Evolutionary conservation across 2,797 vertebrate species (phyloP).

Genomic region (Nannoperca australis): DNA sequence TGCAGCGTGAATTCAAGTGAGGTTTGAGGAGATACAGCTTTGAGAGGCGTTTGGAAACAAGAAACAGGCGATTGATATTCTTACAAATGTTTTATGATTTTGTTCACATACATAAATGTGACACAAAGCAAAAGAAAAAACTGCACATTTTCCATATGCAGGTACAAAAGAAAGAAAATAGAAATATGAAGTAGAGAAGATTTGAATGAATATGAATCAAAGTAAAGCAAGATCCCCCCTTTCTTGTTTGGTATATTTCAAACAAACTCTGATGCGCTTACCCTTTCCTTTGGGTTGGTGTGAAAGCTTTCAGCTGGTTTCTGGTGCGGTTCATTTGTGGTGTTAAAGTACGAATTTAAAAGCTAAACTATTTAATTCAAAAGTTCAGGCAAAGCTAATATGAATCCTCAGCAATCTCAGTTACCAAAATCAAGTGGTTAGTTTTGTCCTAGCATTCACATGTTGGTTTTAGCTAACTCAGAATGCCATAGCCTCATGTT

Average conservation of each 20-base stretch:
- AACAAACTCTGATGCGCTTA: too few species aligned
- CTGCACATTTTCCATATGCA: background rate
- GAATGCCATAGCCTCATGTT: background rate
- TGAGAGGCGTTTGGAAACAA: conserved; percentile 34
- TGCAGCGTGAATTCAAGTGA: conserved; percentile 38
- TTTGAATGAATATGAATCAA: background rate
- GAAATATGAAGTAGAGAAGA: background rate
- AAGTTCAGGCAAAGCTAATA: background rate
- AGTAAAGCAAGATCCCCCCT: background rate
- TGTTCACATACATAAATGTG: background rate
- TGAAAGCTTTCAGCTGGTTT: background rate
- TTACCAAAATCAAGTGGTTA: background rate
- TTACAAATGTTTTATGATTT: conserved; percentile 8
- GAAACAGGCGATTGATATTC: conserved; percentile 15
- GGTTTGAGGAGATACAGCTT: conserved; percentile 21
- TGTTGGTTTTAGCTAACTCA: background rate
- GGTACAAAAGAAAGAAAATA: background rate
- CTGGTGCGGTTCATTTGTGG: background rate
- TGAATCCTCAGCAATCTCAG: background rate
- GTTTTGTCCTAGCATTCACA: background rate
- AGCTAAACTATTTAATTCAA: background rate
- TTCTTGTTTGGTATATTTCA: background rate
- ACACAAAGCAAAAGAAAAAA: background rate
- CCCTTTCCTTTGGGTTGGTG: background rate
- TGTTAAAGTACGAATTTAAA: background rate